Evolutionary conservation across 2,113 vertebrate genomes (phyloP).

Genomic region (Hippocampus comes): DNA sequence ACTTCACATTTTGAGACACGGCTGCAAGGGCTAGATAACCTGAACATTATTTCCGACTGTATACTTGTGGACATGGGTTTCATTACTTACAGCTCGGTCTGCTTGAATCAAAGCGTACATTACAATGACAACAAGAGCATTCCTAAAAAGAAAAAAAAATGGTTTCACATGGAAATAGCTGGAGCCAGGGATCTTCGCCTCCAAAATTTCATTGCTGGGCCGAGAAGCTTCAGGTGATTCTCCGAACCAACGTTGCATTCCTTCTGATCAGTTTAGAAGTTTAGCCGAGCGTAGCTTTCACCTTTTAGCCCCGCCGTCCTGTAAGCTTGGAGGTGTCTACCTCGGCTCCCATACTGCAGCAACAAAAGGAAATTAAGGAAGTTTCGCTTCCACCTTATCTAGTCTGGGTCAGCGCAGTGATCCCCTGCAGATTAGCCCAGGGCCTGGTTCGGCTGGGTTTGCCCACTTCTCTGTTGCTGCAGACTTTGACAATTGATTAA

Average conservation of each 20-base stretch:
- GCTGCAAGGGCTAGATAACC: background rate
- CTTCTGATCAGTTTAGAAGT: constrained; percentile 70
- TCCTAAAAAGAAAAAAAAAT: constrained; percentile 26
- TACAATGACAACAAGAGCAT: constrained; percentile 12
- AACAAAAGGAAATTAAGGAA: constrained; percentile 76
- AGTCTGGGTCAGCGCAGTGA: constrained; percentile 65
- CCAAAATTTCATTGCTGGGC: constrained; percentile 46
- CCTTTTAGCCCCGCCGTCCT: constrained; percentile 65
- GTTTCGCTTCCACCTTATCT: constrained; percentile 71
- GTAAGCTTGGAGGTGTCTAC: constrained; percentile 58
- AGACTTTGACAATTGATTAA: constrained; percentile 41
- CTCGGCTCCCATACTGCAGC: constrained; percentile 60
- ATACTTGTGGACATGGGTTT: background rate
- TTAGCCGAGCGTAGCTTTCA: constrained; percentile 70
- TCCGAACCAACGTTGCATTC: constrained; percentile 60
- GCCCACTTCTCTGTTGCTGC: constrained; percentile 21
- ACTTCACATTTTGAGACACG: background rate
- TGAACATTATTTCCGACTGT: background rate
- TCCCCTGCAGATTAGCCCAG: constrained; percentile 68
- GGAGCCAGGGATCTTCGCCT: constrained; percentile 49
- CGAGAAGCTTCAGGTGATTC: constrained; percentile 56
- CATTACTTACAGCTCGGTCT: constrained; percentile 9
- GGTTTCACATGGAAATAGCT: constrained; percentile 47
- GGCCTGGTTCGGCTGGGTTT: constrained; percentile 39
- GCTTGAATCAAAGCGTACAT: background rate